Evolutionary conservation across 2,888 invertebrate species (phyloP), one percentile per base, ranked within the genome.

Genomic region (Harpagoxenus sublaevis): DNA sequence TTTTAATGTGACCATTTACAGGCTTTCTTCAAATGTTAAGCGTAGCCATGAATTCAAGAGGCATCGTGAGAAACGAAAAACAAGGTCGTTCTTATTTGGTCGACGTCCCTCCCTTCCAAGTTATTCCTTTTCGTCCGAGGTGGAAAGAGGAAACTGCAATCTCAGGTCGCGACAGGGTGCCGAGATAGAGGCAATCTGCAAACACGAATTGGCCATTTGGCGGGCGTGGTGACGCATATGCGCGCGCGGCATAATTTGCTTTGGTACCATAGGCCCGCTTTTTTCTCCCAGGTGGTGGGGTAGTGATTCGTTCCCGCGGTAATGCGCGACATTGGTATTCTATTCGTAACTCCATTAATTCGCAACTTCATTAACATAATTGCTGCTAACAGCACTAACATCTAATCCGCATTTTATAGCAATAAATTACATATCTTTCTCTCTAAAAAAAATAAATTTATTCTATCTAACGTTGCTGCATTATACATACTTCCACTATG

Each of bases 121-220:
- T 81, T 73, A 60, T 60, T 84, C 84, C 83, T 86, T 82, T 75
- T 55, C 73, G 74, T 79, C 68, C 83, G 60, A 66, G 87, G 84
- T 90, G 91, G 92, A 92, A 93, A 94, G 92, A 94, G 94, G 94
- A 94, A 95, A 94, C 92, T 92, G 92, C 92, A 93, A 93, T 94
- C 92, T 92, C 88, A 86, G 86, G 78, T 91, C 90, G 83, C 92
- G 92, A 92, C 94, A 92, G 94, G 92, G 92, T 92, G 93, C 93
- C 93, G 91, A 94, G 95, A 94, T 94, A 95, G 92, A 93, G 91
- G 92, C 94, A 95, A 94, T 94, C 95, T 94, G 93, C 93, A 94
- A 94, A 95, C 95, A 95, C 93, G 94, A 93, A 92, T 95, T 94
- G 94, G 94, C 94, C 95, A 95, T 95, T 95, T 95, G 94, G 94